phyloP scores from a whole-genome alignment of 2,797 vertebrate species.

The Falco biarmicus region DNA sequence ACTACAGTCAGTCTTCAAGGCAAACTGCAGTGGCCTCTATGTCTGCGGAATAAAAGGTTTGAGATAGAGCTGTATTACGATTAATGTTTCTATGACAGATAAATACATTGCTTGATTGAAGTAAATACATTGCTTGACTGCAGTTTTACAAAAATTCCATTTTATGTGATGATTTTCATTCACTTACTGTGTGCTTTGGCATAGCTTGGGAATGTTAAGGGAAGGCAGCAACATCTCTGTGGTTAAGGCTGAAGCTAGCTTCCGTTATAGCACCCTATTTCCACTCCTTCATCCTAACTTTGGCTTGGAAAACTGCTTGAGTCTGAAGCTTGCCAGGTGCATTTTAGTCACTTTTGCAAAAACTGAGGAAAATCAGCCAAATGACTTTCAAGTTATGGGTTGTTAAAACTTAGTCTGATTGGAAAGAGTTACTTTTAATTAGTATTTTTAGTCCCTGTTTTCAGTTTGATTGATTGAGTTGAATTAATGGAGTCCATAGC shows the following conservation, averaged over 20 bases:
- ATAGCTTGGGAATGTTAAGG: neutral
- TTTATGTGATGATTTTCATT: constrained; percentile 15
- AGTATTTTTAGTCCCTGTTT: neutral
- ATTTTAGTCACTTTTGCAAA: constrained; percentile 1
- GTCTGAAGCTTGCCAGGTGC: constrained; percentile 5
- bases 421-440: constrained; percentile 27
- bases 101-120: neutral
- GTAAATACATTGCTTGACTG: neutral
- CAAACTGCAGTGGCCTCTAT: neutral
- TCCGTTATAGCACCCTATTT: constrained; percentile 8
- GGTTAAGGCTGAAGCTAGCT: constrained; percentile 20
- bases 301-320: neutral
- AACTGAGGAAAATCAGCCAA: constrained; percentile 32
- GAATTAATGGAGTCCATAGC: neutral
- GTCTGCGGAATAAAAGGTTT: neutral
- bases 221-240: neutral
- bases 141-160: neutral
- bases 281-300: neutral
- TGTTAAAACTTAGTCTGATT: constrained; percentile 12
- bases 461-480: neutral
- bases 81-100: neutral
- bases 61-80: neutral
- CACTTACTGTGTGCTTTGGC: constrained; percentile 11
- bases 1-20: neutral
- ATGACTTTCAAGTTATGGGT: neutral